Evolutionary conservation across 2,113 vertebrate genomes (phyloP).

Genomic region (Elachura formosa): DNA sequence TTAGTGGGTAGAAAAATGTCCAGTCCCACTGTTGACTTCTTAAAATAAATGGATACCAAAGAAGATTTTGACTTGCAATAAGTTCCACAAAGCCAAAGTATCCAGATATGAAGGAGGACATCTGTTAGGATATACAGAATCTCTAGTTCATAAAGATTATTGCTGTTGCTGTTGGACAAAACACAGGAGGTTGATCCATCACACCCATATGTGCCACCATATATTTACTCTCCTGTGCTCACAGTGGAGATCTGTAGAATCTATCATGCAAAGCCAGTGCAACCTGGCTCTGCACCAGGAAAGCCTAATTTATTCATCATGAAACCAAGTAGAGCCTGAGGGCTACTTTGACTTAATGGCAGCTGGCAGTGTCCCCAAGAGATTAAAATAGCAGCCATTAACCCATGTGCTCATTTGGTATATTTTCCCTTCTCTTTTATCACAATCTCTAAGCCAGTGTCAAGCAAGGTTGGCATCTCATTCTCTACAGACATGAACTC

Average conservation of each 20-base stretch:
- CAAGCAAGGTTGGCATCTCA: background rate
- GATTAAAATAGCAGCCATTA: slow-evolving; percentile 34
- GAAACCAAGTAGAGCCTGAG: slow-evolving; percentile 45
- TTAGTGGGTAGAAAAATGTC: slow-evolving; percentile 64
- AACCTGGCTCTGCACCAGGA: slow-evolving; percentile 15
- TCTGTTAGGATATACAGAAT: background rate
- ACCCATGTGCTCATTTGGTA: background rate
- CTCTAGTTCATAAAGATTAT: background rate
- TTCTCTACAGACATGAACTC: background rate
- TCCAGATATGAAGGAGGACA: background rate
- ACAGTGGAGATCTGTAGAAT: background rate
- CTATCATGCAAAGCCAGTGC: background rate
- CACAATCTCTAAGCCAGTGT: background rate
- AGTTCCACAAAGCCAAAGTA: background rate
- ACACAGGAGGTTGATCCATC: background rate
- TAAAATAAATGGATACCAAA: slow-evolving; percentile 53
- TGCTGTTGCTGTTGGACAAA: background rate
- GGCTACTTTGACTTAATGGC: slow-evolving; percentile 43
- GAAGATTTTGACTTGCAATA: slow-evolving; percentile 15
- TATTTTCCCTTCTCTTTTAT: slow-evolving; percentile 16
- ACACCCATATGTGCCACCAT: background rate
- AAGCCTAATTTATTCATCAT: slow-evolving; percentile 44
- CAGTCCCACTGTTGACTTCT: slow-evolving; percentile 53
- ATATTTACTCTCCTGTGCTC: background rate
- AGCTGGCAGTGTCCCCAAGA: slow-evolving; percentile 24